Evolutionary conservation across 2,888 invertebrate genomes (phyloP).

Genomic region (Anodontia alba): DNA sequence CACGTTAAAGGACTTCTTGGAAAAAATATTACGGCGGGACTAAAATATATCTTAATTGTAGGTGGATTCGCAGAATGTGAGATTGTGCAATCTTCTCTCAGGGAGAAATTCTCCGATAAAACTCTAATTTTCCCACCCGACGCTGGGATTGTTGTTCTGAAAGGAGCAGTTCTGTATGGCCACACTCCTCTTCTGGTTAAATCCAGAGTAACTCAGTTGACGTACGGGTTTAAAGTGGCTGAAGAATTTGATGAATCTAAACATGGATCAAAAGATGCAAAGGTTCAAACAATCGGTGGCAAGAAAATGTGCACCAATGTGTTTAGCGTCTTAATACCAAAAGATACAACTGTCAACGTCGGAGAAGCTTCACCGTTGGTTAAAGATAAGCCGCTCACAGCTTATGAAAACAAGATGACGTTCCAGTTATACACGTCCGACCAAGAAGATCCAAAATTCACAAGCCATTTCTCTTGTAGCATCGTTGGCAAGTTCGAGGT

Average conservation of each 20-base stretch:
- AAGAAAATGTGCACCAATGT: conserved; percentile 49
- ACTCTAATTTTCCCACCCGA: conserved; percentile 30
- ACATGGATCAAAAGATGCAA: conserved; percentile 30
- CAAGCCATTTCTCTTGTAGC: conserved; percentile 41
- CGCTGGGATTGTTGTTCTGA: conserved; percentile 29
- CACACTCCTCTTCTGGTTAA: conserved; percentile 28
- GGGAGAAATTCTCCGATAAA: conserved; percentile 4
- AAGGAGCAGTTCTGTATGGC: conserved; percentile 52
- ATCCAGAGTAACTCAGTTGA: conserved; percentile 35
- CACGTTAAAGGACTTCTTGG: conserved; percentile 26
- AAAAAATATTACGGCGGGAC: conserved; percentile 16
- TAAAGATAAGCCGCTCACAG: conserved; percentile 43
- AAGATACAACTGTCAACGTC: conserved; percentile 26
- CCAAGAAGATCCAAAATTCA: conserved; percentile 40
- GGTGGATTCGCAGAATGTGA: conserved; percentile 39
- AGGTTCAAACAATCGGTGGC: conserved; percentile 27
- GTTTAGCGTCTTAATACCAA: conserved; percentile 46
- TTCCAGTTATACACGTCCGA: conserved; percentile 49
- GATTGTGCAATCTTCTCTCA: conserved; percentile 30
- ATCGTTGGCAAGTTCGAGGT: conserved; percentile 38
- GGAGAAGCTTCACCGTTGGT: conserved; percentile 21
- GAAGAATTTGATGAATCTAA: conserved; percentile 42
- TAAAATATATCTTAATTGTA: conserved; percentile 24
- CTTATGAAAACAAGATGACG: conserved; percentile 34
- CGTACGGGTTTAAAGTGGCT: conserved; percentile 49